phyloP scores from a whole-genome alignment of 2,797 vertebrate genomes.

The Adelosebastes latens region DNA sequence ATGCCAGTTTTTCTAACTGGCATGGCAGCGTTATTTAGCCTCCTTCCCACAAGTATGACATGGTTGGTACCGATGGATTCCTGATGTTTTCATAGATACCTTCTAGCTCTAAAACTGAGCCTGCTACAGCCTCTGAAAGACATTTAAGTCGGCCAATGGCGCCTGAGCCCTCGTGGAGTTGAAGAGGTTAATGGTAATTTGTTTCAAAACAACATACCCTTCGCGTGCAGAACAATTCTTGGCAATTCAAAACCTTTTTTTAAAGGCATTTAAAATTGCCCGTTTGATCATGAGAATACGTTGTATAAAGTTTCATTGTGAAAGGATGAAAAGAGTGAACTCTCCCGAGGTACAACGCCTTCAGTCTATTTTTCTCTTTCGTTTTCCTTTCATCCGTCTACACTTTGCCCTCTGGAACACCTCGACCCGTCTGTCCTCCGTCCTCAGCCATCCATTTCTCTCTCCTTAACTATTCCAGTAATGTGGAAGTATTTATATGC shows the following conservation, averaged over 20 bases:
- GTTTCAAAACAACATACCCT: neutral
- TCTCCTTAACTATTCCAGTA: conserved; percentile 69
- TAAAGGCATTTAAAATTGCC: neutral
- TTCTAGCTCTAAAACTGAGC: too few relatives aligned
- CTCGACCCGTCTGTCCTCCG: conserved; percentile 51
- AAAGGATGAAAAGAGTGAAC: neutral
- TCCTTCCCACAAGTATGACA: too few relatives aligned
- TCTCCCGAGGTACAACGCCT: neutral
- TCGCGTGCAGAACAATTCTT: neutral
- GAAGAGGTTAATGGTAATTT: neutral
- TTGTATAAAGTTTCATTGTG: conserved; percentile 10
- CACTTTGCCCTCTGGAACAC: conserved; percentile 65
- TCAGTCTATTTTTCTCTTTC: conserved; percentile 32
- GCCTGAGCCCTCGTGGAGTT: too few relatives aligned
- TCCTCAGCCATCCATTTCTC: conserved; percentile 51
- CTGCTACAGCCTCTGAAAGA: too few relatives aligned
- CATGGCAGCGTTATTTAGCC: too few relatives aligned
- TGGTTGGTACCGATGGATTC: too few relatives aligned
- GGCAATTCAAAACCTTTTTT: neutral
- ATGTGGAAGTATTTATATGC: conserved; percentile 75
- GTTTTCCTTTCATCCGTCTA: conserved; percentile 51
- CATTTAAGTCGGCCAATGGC: too few relatives aligned
- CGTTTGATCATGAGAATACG: neutral
- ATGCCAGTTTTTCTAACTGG: too few relatives aligned
- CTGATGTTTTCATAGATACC: too few relatives aligned